These are phyloP conservation scores for Xestoiulus laeticollis DNA, from an alignment of 2,888 invertebrate species.

Conservation along the genomic window DNA sequence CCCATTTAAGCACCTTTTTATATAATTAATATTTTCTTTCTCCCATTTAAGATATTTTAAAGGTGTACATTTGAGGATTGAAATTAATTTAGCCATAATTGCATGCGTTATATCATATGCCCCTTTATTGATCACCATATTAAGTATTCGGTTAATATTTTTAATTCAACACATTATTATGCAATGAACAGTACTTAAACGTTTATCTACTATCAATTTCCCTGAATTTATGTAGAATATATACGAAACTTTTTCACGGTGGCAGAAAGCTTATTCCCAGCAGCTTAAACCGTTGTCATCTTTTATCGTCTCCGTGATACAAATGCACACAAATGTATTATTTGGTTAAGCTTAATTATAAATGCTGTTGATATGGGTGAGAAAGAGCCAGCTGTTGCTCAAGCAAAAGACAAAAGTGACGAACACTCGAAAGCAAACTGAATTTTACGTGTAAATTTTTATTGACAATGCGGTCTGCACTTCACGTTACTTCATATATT, in stretches of 20 bases:
- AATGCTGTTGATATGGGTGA: slow-evolving; percentile 20
- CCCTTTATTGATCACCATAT: no score
- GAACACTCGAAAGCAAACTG: not conserved
- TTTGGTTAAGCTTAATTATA: slow-evolving; percentile 20
- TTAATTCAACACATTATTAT: no score
- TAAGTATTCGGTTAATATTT: no score
- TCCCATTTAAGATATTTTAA: no score
- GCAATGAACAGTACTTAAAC: no score
- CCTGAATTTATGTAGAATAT: no score
- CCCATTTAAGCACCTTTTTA: no score
- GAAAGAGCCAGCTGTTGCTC: slow-evolving; percentile 6
- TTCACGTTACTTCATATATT: not conserved
- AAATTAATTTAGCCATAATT: no score
- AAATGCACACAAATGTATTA: not conserved
- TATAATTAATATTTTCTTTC: no score
- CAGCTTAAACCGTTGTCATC: not conserved
- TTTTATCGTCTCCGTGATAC: not conserved
- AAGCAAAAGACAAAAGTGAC: not conserved
- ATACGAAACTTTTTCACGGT: not conserved
- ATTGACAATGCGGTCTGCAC: not conserved
- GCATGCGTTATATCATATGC: no score
- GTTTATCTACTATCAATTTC: no score
- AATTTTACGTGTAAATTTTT: not conserved
- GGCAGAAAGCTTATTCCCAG: not conserved
- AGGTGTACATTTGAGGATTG: no score